These are phyloP conservation scores for Lepilemur septentrionalis DNA, from an alignment of 2,797 vertebrate genomes.

Conservation along the genomic window DNA sequence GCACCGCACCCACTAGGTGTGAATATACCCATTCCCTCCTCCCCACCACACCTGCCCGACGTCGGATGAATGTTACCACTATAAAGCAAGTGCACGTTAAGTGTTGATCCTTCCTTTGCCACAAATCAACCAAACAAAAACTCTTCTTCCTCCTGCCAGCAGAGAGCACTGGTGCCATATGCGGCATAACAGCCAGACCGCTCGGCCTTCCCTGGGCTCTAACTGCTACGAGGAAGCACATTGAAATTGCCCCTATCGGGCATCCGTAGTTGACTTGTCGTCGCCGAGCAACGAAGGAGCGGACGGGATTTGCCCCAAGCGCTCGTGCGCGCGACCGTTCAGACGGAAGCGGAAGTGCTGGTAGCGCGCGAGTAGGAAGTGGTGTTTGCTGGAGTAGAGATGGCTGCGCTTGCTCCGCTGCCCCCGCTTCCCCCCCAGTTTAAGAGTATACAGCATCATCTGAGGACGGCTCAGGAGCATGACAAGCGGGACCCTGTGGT, in stretches of 20 bases:
- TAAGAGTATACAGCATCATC: conserved; percentile 92
- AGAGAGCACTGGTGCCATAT: conserved; percentile 37
- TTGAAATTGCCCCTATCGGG: background rate
- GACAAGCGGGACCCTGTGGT: conserved; percentile 95
- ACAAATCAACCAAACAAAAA: background rate
- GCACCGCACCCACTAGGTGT: too few species aligned
- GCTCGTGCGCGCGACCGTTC: background rate
- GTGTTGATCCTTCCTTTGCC: background rate
- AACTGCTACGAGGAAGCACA: accelerated
- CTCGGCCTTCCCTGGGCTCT: accelerated
- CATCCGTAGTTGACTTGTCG: background rate
- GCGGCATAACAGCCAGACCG: accelerated
- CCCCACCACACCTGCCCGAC: too few species aligned
- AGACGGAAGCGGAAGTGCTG: conserved; percentile 81
- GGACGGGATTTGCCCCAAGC: background rate
- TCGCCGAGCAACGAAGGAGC: background rate
- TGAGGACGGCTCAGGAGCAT: conserved; percentile 96
- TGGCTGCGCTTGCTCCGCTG: conserved; percentile 85
- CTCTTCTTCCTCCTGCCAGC: background rate
- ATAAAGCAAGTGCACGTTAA: too few species aligned
- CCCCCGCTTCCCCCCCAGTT: conserved; percentile 88
- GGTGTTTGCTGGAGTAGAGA: conserved; percentile 63
- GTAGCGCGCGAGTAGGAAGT: conserved; percentile 48
- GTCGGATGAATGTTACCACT: too few species aligned
- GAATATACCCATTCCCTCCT: too few species aligned